Conservation (phyloP, 2,888 invertebrate species). For the Ectobius pallidus region DNA sequence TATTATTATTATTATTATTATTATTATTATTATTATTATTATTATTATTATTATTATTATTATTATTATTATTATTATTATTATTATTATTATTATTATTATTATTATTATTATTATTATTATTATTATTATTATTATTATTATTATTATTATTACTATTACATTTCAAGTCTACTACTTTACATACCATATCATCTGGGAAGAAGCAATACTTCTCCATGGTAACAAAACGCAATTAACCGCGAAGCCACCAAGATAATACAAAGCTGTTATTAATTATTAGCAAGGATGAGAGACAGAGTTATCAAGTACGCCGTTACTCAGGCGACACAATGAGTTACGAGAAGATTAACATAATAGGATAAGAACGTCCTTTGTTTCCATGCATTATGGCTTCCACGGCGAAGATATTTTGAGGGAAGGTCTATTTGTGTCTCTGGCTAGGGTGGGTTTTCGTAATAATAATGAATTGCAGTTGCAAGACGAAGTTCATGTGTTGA, state of each 20-base stretch:
- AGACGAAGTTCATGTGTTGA: conserved; percentile 17
- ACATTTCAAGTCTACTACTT: neutral
- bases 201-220: too few species aligned
- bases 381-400: neutral
- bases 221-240: too few species aligned
- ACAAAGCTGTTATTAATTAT: too few species aligned
- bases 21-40: too few species aligned
- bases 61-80: neutral
- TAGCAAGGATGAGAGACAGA: too few species aligned
- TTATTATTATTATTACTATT: neutral
- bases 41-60: neutral
- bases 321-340: too few species aligned
- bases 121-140: neutral
- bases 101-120: neutral
- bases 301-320: too few species aligned
- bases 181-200: too few species aligned
- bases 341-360: too few species aligned
- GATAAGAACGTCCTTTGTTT: neutral
- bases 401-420: neutral
- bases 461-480: conserved; percentile 26
- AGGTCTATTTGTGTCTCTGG: conserved; percentile 10
- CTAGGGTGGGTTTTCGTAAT: neutral
- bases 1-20: too few species aligned
- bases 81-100: neutral
- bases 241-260: too few species aligned